Base-by-base conservation (phyloP, 2,797 vertebrate genomes). In the Chanos chanos region DNA sequence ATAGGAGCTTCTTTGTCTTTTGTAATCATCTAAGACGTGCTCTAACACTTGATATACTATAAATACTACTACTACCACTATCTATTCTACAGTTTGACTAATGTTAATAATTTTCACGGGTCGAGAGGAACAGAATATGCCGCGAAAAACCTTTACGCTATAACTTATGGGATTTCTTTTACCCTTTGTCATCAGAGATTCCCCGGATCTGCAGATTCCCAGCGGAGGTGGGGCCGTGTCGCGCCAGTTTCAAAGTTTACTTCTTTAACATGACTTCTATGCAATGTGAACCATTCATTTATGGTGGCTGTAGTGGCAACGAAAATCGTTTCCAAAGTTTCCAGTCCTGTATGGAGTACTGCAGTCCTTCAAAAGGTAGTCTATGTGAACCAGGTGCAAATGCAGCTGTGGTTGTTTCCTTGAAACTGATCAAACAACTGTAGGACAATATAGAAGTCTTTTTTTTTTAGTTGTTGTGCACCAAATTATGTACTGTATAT, bases 251-350 rank as follows among this genome's bases (percentile, higher is more conserved):
- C 0, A 74, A 0, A 21, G 70, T 78, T 41, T 97, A 90, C 1
- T 94, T 89, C 81, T 99, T 93, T 78, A 96, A 97, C 75, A 83
- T 98, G 85, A 89, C 77, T 58, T 86, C 89, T 1, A 94, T 95
- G 94, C 78, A 73, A 45, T 99, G 97, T 61, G 90, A 96, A 76
- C 36, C 74, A 13, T 94, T 95, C 40, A 4, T 22, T 16, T 94
- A 90, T 0, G 91, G 92, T 0, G 89, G 91, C 50, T 95, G 94
- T 62, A 54, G 60, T 0, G 91, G 83, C 22, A 95, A 91, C 28
- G 64, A 51, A 7, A 99, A 99, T 74, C 84, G 83, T 61, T 99
- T 97, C 84, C 47, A 44, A 0, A 80, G 89, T 58, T 6, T 84
- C 33, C 45, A 61, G 12, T 79, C 87, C 2, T 99, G 97, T 80